Evolutionary conservation across 2,888 invertebrate species (phyloP), one percentile per base, ranked within the genome.

Genomic region (Unio delphinus): DNA sequence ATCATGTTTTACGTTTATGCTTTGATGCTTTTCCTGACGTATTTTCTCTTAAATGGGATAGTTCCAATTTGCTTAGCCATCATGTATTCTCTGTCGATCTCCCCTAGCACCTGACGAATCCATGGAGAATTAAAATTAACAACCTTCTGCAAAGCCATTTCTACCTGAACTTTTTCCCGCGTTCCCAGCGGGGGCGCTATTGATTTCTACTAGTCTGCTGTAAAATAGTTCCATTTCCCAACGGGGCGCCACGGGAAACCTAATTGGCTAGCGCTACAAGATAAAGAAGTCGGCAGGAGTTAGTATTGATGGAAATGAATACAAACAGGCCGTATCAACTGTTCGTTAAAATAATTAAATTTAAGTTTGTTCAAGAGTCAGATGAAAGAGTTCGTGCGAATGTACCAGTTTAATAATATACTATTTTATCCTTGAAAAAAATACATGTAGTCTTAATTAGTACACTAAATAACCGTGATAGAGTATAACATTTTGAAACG

Each of bases 11-110:
- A 7, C 34, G 7, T 34, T 7, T 4, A 34, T 7, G 34, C 34
- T 34, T 34, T 7, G 34, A 34, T 7, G 34, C 34, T 34, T 34
- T 7, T 7, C 34, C 34, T 34, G 34, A 54, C 61, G 61, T 54
- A 55, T 28, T 57, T 58, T 68, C 58, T 72, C 72, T 72, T 68
- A 34, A 68, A 70, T 72, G 72, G 72, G 70, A 70, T 70, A 72
- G 70, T 65, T 68, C 70, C 72, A 72, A 72, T 75, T 75, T 72
- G 70, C 70, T 64, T 72, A 70, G 68, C 68, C 72, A 75, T 75
- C 70, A 75, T 60, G 5, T 54, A 20, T 45, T 60, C 67, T 64
- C 67, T 61, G 65, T 30, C 45, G 67, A 58, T 54, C 54, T 26
- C 28, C 55, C 61, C 67, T 67, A 67, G 70, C 75, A 73, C 68